phyloP scores from a whole-genome alignment of 2,113 vertebrate genomes.

The Microtus pennsylvanicus region DNA sequence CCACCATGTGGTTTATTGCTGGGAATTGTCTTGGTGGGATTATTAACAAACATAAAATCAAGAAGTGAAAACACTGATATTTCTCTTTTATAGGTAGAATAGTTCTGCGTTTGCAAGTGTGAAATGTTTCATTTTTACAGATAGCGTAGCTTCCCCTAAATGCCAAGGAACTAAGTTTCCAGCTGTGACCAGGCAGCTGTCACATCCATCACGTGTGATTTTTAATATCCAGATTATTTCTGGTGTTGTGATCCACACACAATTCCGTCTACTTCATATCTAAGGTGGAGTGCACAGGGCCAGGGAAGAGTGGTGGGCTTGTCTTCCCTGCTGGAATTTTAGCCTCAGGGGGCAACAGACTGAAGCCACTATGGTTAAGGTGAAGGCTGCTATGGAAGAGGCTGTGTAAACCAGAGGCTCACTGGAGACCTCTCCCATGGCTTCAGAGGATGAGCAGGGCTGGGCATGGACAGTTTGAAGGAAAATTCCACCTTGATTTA shows the following conservation, averaged over 20 bases:
- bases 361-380: fast-evolving
- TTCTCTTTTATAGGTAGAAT: background rate
- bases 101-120: background rate
- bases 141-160: background rate
- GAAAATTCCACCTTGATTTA: fast-evolving
- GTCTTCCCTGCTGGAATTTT: slow-evolving; percentile 36
- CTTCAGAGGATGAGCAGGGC: background rate
- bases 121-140: background rate
- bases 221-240: slow-evolving; percentile 65
- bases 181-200: background rate
- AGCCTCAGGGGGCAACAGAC: fast-evolving
- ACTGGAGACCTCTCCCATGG: background rate
- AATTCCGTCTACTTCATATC: slow-evolving; percentile 61
- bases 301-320: slow-evolving; percentile 50
- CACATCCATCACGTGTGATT: slow-evolving; percentile 32
- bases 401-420: background rate
- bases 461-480: fast-evolving
- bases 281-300: slow-evolving; percentile 61
- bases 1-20: too few species aligned
- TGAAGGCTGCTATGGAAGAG: fast-evolving
- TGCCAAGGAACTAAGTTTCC: fast-evolving
- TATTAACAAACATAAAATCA: background rate
- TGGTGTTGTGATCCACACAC: slow-evolving; percentile 14
- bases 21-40: background rate
- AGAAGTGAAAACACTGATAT: background rate